Conservation (phyloP, 2,113 vertebrate genomes). For the Girardinichthys multiradiatus region DNA sequence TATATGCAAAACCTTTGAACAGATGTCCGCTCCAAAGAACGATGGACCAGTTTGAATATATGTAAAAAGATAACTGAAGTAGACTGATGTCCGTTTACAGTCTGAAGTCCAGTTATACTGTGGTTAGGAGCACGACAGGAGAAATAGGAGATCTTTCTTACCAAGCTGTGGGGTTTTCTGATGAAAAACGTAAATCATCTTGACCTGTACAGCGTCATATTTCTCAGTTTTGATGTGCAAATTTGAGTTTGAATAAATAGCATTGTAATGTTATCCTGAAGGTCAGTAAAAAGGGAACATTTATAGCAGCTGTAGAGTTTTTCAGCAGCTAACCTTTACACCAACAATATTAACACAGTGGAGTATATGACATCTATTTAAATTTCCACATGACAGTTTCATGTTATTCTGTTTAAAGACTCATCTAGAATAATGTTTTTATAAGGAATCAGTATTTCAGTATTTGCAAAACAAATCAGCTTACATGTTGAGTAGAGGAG, state of each 20-base stretch:
- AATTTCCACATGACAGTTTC: too few relatives aligned
- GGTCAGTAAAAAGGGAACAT: background rate
- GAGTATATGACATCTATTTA: too few relatives aligned
- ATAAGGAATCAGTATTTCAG: background rate
- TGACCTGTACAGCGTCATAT: background rate
- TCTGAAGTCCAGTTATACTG: background rate
- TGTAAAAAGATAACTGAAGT: background rate
- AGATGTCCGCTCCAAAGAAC: background rate
- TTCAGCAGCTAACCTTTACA: background rate
- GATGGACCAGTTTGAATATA: background rate
- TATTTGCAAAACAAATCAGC: background rate
- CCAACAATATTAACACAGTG: too few relatives aligned
- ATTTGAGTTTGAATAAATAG: background rate
- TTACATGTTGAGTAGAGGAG: background rate
- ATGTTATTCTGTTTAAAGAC: too few relatives aligned
- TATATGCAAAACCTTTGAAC: background rate
- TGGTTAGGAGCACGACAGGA: too few relatives aligned
- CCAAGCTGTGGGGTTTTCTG: too few relatives aligned
- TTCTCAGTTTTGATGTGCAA: background rate
- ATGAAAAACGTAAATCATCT: too few relatives aligned
- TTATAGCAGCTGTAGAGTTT: background rate
- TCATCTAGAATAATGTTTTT: too few relatives aligned
- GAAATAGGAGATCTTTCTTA: background rate
- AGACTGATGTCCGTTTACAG: background rate
- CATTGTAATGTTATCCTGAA: background rate